Evolutionary conservation across 2,888 invertebrate genomes (phyloP).

Genomic region (Dioctria linearis): DNA sequence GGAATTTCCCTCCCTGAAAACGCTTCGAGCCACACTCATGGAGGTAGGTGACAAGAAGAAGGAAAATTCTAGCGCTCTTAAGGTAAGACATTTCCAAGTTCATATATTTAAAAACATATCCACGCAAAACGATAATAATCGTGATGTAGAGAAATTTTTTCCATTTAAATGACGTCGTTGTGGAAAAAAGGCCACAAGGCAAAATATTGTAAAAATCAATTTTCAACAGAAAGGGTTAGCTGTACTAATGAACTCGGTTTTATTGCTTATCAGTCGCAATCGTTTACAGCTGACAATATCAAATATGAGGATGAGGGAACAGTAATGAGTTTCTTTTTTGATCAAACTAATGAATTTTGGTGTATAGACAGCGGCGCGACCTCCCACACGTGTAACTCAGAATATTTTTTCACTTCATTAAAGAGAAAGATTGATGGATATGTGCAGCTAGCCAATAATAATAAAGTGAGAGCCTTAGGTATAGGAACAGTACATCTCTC

Average conservation of each 20-base stretch:
- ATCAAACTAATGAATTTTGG: not conserved
- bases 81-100: no score
- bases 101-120: no score
- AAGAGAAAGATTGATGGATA: not conserved
- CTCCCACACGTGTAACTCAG: not conserved
- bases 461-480: not conserved
- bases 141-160: no score
- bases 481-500: not conserved
- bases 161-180: not conserved
- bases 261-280: not conserved
- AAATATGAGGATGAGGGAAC: no score
- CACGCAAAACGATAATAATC: not conserved
- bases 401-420: not conserved
- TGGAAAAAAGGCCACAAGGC: slow-evolving; percentile 1
- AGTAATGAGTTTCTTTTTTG: no score
- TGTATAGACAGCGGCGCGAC: not conserved
- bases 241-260: no score
- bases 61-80: no score
- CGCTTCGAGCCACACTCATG: no score
- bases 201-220: not conserved
- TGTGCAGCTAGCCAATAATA: not conserved
- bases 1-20: no score
- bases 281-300: no score
- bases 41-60: no score
- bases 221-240: no score